Conservation (phyloP, 1,140 invertebrate species). For the Pomacea maculata region DNA sequence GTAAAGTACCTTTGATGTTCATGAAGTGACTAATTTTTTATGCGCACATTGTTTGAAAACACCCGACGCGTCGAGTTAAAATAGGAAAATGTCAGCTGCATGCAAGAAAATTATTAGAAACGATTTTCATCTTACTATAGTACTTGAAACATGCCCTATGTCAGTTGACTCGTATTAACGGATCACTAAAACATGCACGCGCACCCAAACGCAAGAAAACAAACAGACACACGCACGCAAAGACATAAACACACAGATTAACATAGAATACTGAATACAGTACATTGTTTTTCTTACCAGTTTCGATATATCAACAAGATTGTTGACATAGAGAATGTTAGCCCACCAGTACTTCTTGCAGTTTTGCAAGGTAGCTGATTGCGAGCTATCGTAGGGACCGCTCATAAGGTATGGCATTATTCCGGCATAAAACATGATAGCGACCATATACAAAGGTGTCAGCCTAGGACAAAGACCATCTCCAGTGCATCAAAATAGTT, state of each 20-base stretch:
- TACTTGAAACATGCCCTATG: too few species aligned
- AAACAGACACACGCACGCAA: not conserved
- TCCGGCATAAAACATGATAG: conserved; percentile 79
- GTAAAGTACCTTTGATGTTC: too few species aligned
- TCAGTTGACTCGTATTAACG: too few species aligned
- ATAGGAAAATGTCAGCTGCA: not conserved
- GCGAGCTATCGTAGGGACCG: conserved; percentile 73
- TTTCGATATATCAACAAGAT: conserved; percentile 70
- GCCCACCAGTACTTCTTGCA: conserved; percentile 83
- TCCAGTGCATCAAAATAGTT: not conserved
- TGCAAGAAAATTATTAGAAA: not conserved
- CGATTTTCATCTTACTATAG: too few species aligned
- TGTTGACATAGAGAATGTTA: conserved; percentile 84
- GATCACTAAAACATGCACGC: not conserved
- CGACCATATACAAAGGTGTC: conserved; percentile 83
- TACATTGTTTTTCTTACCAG: not conserved
- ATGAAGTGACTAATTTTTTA: too few species aligned
- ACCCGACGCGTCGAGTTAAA: too few species aligned
- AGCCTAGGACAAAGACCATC: conserved; percentile 58
- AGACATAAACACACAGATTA: not conserved
- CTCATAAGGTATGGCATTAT: conserved; percentile 73
- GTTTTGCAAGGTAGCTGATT: not conserved
- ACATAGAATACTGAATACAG: not conserved
- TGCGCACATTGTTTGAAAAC: too few species aligned
- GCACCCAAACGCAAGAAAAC: not conserved